phyloP scores from a whole-genome alignment of 2,888 invertebrate genomes.

The Andrena chrysosceles region DNA sequence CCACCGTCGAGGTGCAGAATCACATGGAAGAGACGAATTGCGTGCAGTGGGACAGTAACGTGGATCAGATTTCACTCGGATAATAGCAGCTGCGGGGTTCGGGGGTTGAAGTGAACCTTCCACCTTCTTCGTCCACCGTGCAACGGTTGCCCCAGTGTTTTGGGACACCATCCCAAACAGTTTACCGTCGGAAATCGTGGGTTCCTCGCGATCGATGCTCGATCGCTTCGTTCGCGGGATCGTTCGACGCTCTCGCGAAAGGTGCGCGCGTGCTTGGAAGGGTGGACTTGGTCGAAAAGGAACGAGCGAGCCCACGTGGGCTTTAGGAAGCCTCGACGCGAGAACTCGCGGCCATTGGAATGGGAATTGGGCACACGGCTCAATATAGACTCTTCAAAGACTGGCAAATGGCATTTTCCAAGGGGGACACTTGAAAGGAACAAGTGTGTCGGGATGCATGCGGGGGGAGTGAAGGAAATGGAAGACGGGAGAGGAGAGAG shows the following conservation, averaged over 20 bases:
- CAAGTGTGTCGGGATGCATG: constrained; percentile 9
- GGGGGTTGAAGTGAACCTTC: no score
- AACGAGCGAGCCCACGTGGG: neutral
- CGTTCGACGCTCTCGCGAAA: neutral
- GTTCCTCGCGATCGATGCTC: neutral
- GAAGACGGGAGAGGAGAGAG: constrained; percentile 2
- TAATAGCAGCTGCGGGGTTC: no score
- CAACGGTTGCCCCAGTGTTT: no score
- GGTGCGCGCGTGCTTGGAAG: no score
- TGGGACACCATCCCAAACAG: no score
- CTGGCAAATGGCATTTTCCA: constrained; percentile 74
- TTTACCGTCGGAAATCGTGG: no score
- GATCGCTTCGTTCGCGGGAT: neutral
- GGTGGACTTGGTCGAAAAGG: neutral
- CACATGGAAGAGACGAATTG: no score
- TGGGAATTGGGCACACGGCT: constrained; percentile 16
- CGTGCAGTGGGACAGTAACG: no score
- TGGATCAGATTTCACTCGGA: no score
- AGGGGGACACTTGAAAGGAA: constrained; percentile 57
- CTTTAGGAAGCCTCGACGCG: neutral
- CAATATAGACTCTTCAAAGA: constrained; percentile 64
- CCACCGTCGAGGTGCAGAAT: no score
- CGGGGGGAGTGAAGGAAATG: constrained; percentile 10
- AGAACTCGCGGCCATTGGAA: constrained; percentile 1
- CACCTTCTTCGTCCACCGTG: no score